Conservation (phyloP, 1,140 invertebrate species). For the Protaetia brevitarsis region DNA sequence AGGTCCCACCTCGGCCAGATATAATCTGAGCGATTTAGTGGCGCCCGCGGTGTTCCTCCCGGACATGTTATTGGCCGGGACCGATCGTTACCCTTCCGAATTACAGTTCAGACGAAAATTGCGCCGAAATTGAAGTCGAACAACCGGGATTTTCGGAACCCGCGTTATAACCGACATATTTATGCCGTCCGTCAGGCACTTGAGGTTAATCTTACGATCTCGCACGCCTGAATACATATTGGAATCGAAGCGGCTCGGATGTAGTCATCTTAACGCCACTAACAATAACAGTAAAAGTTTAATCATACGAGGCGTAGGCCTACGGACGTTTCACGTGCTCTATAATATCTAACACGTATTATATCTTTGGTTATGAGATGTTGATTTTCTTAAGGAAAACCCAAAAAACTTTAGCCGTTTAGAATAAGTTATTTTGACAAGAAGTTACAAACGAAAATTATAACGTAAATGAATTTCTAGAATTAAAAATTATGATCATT, state of each 20-base stretch:
- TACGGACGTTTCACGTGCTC: no score
- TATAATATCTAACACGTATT: no score
- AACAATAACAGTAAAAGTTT: conserved; percentile 18
- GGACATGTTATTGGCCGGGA: conserved; percentile 4
- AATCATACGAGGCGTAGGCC: no score
- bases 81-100: conserved; percentile 12
- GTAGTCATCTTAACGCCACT: conserved; percentile 1
- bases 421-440: no score
- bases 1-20: neutral
- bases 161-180: conserved; percentile 12
- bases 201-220: conserved; percentile 6
- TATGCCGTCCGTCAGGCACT: conserved; percentile 6
- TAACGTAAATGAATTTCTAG: no score
- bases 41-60: neutral
- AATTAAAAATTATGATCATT: no score
- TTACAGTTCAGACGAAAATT: conserved; percentile 12
- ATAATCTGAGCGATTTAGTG: conserved; percentile 17
- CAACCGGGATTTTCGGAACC: neutral
- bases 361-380: no score
- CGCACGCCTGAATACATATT: conserved; percentile 7
- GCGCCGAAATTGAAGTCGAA: conserved; percentile 8
- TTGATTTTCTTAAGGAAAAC: no score
- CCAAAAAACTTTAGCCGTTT: no score
- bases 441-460: no score
- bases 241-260: neutral